Percentiles rank a stretch among this genome's conserved stretches.
These are phyloP conservation scores for Synergus laeviventris DNA, from an alignment of 2,888 invertebrate genomes.

Conservation along the genomic window DNA sequence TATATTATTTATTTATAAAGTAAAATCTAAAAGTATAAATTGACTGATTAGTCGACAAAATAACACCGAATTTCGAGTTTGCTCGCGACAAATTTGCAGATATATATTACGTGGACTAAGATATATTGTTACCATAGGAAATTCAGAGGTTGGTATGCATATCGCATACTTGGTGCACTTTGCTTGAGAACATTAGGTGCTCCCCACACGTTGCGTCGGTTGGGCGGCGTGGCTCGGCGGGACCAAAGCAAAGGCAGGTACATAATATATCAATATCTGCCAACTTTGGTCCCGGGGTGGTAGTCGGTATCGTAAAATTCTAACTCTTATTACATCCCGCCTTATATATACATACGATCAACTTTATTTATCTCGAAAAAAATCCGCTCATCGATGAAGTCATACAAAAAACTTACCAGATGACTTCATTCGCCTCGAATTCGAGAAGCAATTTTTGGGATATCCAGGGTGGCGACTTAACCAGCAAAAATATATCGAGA, in stretches of 20 bases:
- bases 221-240: constrained; percentile 16
- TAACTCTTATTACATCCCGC: constrained; percentile 8
- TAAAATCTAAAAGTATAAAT: background rate
- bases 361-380: constrained; percentile 17
- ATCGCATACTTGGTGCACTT: constrained; percentile 37
- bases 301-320: constrained; percentile 3
- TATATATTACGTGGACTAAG: constrained; percentile 9
- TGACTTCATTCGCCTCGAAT: background rate
- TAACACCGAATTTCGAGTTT: background rate
- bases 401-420: background rate
- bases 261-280: constrained; percentile 30
- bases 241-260: constrained; percentile 3
- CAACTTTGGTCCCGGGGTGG: background rate
- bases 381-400: background rate
- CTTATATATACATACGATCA: constrained; percentile 10
- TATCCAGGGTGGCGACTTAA: too few species aligned
- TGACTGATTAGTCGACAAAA: background rate
- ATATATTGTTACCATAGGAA: constrained; percentile 20
- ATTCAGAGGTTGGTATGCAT: constrained; percentile 20
- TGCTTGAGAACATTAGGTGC: constrained; percentile 12
- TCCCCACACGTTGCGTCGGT: constrained; percentile 15
- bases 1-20: too few species aligned
- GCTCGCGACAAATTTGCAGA: constrained; percentile 9
- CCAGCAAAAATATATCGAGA: background rate
- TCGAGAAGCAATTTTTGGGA: background rate